Percentiles rank a stretch among this genome's conserved stretches.
phyloP scores from a whole-genome alignment of 2,797 vertebrate genomes.

The Cyprinella venusta region DNA sequence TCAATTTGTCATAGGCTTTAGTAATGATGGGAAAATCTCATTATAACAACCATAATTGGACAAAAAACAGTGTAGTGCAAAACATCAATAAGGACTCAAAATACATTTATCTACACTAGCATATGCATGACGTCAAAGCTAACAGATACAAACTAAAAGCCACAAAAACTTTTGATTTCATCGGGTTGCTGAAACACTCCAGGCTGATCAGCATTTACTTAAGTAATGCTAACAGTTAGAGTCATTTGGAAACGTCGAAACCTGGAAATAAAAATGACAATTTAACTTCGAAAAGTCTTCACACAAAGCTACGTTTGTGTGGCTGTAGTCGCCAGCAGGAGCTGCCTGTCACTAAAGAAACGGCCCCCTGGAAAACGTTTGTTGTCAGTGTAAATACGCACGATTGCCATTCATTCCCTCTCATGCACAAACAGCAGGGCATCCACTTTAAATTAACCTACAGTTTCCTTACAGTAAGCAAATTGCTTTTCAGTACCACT shows the following conservation, averaged over 20 bases:
- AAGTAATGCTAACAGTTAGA: background rate
- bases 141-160: background rate
- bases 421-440: conserved; percentile 22
- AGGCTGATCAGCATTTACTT: background rate
- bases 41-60: background rate
- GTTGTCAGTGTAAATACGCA: conserved; percentile 59
- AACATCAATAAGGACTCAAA: background rate
- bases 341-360: conserved; percentile 58
- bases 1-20: background rate
- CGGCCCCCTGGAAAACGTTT: conserved; percentile 62
- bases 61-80: background rate
- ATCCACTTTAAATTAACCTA: conserved; percentile 38
- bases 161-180: background rate
- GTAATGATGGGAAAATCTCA: background rate
- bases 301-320: background rate
- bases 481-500: conserved; percentile 30
- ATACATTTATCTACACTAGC: background rate
- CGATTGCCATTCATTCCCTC: conserved; percentile 64
- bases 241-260: background rate
- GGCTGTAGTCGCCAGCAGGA: conserved; percentile 45
- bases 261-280: background rate
- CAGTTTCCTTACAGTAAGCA: conserved; percentile 31
- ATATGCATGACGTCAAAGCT: background rate
- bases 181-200: background rate
- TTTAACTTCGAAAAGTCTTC: background rate